Conservation (phyloP, 2,113 vertebrate genomes). For the Carlito syrichta region DNA sequence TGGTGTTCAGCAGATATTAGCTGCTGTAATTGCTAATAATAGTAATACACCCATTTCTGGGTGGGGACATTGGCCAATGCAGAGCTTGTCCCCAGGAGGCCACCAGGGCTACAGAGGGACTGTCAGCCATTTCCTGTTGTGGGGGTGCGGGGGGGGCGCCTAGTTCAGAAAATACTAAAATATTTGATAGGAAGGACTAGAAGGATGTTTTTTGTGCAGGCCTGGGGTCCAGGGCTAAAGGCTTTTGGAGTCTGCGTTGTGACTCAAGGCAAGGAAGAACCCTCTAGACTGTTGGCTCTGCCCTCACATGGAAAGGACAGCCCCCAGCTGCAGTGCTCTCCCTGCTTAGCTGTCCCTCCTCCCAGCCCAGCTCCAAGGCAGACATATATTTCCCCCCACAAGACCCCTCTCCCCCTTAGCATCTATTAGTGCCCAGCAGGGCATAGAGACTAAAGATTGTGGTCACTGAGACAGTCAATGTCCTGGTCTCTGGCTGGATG, state of each 20-base stretch:
- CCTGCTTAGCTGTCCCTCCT: background rate
- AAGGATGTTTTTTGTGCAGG: background rate
- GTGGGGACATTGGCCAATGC: background rate
- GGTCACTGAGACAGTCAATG: background rate
- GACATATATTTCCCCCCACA: background rate
- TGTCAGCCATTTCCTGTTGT: background rate
- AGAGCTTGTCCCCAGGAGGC: background rate
- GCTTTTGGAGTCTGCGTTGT: background rate
- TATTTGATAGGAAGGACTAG: background rate
- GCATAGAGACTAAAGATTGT: background rate
- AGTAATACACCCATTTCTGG: background rate
- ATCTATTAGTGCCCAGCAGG: background rate
- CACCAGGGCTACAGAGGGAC: background rate
- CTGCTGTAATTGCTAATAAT: background rate
- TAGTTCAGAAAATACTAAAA: constrained; percentile 1
- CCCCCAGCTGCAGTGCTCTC: background rate
- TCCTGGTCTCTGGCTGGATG: background rate
- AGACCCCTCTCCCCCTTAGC: background rate
- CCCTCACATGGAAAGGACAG: background rate
- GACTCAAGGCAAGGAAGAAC: background rate
- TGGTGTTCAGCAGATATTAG: background rate
- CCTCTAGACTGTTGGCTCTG: background rate
- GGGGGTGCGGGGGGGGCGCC: background rate
- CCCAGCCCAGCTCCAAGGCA: background rate
- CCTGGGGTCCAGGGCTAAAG: background rate